Base-by-base conservation (phyloP, 2,113 vertebrate genomes). In the Synchiropus splendidus region DNA sequence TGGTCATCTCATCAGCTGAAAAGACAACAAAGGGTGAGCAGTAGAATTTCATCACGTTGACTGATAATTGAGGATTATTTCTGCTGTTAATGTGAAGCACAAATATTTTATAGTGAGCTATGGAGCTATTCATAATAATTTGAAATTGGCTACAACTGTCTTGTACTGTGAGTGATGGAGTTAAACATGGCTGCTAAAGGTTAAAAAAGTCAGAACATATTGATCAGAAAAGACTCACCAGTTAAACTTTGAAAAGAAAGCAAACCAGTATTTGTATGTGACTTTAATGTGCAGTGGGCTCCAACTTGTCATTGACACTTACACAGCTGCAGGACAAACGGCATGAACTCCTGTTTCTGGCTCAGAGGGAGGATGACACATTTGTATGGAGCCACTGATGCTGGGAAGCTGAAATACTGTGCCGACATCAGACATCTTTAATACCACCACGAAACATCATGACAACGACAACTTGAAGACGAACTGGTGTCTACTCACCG, bases 361-460 rank as follows among this genome's bases (percentile, higher is more conserved):
- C 92, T 96, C 74, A 96, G 70, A 21, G 92, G 92, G 42, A 97
- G 90, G 72, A 97, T 90, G 0, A 88, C 91, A 39, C 91, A 96
- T 60, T 97, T 95, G 78, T 90, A 94, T 0, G 92, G 93, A 6
- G 92, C 83, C 6, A 95, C 91, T 2, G 88, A 69, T 16, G 89
- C 88, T 27, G 92, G 92, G 48, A 97, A 97, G 61, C 87, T 94
- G 86, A 97, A 97, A 79, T 74, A 94, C 93, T 96, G 52, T 8
- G 53, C 10, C 60, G 18, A 18, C 10, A 33, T 18, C 6, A 16
- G n/a, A 18, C 1, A 18, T 13, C 6, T 9, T 39, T 6, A 48
- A 31, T 36, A 2, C 13, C 17, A 11, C 18, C 1, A 8, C 11
- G 30, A 6, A 17, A 5, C n/a, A 2, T 16, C 4, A 30, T 42